Evolutionary conservation across 2,797 vertebrate genomes (phyloP), one percentile per base, ranked within the genome.

Genomic region (Chelon auratus): DNA sequence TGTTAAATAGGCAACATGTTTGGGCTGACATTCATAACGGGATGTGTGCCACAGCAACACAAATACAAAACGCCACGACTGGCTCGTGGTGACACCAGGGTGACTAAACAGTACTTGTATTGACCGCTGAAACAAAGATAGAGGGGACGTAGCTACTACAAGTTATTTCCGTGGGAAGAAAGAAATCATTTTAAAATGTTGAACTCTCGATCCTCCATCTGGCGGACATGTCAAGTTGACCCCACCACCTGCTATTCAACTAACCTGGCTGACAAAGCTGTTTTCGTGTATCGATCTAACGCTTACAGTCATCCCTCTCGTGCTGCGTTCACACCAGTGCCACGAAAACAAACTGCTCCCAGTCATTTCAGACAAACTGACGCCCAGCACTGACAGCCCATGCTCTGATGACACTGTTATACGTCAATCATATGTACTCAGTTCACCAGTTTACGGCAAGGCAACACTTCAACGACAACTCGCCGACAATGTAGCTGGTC

Each of bases 1-100:
- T 7, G 20, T 58, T 37, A 36, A 68, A 53, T 9, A 39, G 47
- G 24, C 15, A 17, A 30, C 7, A 36, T 26, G 12, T 78, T 63
- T 53, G 40, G 22, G 30, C 22, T 53, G 22, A 40, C 10, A 13
- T 4, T 65, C 24, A 36, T 15, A 57, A 63, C 12, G 20, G 17
- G n/a, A 5, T 18, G 62, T 15, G 62, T 53, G 4, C 30, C 30
- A 30, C 5, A n/a, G 18, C 6, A 24, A 10, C 12, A 57, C 15
- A 24, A 9, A 42, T 48, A 33, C 30, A 33, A 33, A 33, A 33
- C 30, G 7, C 30, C 30, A 33, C 30, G 24, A 50, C 15, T 40
- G 2, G 37, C 22, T 20, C 13, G 18, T 65, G 15, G 26, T 3
- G 26, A 36, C 17, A 2, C 17, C 43, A 45, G 43, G 43, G 8